Evolutionary conservation across 2,797 vertebrate species (phyloP), one percentile per base, ranked within the genome.

Genomic region (Discoglossus pictus): DNA sequence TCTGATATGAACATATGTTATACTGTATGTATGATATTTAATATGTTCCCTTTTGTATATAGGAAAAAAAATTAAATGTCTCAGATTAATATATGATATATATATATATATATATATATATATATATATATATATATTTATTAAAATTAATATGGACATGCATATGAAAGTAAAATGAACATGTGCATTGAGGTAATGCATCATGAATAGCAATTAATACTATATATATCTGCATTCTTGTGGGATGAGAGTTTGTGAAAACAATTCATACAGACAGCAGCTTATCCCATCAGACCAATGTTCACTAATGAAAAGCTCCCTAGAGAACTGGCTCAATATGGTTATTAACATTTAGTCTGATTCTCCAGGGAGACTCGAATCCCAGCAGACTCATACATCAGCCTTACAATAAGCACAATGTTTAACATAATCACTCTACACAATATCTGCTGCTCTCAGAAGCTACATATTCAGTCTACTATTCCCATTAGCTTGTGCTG

Each of bases 261-360:
- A 50, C 43, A 64, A 56, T 71, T 63, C 52, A 25, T 43, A 48
- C 43, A 71, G 68, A 58, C 68, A 71, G 60, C 43, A 36, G 61
- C 60, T 71, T 58, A 56, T 71, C 60, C 61, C 53, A 58, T 64
- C 52, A 64, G 60, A 40, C 60, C 60, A 56, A 20, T 58, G 52
- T 24, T 58, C 60, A 63, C 68, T 71, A 71, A 71, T 71, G 52
- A 71, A 71, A 56, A n/a, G 60, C 44, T 63, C 60, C 60, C 68
- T 13, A 34, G 60, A 64, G 44, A 58, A 43, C 17, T 31, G 6
- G 36, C 36, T 51, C 2, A 16, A 17, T 58, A 56, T 64, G 40
- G 60, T 71, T 63, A 56, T 71, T 71, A 71, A 71, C 53, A 64
- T 63, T 63, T 71, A 50, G 53, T 35, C 27, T n/a, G 25, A 48